Base-by-base conservation (phyloP, 2,113 vertebrate genomes). In the Genyomyrus donnyi region DNA sequence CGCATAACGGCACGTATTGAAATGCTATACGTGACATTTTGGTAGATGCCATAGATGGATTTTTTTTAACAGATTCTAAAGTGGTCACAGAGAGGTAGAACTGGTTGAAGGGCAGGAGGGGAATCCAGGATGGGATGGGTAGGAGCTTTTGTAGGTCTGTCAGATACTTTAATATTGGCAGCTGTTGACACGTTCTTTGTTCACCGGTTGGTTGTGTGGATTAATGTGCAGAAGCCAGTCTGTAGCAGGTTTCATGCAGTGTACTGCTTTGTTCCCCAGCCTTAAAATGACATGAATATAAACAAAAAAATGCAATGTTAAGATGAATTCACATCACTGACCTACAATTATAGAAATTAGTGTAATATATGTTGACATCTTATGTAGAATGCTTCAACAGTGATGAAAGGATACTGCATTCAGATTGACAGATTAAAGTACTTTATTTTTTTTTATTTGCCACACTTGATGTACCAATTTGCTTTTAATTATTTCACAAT, bases 371-470 rank as follows among this genome's bases (percentile, higher is more conserved):
- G 13, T 35, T 17, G 1, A 21, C 52, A 56, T 56, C 52, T 53
- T 45, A 83, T 80, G 74, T 9, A 80, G 21, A 4, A 45, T 21
- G 42, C 17, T 49, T 31, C 0, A 4, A 50, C 27, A n/a, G 9
- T n/a, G 49, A 62, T 49, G 39, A 45, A 86, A 49, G 27, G n/a
- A 85, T 46, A 45, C 58, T 10, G 27, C 42, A 87, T 13, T 8
- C 62, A 84, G 80, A 53, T 5, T 46, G 45, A 46, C 66, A 88
- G 35, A 50, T 88, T 87, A 39, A 88, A 90, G 86, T 70, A 87
- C 45, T 90, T 86, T 80, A 45, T 80, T 80, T 87, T 56, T 53
- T 86, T 89, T 85, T 49, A n/a, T 86, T 88, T 90, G 86, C 85
- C 89, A 90, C 89, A 87, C 56, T 89, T 74, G 24, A 83, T 90